Percentiles rank a stretch among this genome's conserved stretches.
phyloP scores from a whole-genome alignment of 1,140 invertebrate species.

The Galendromus occidentalis region DNA sequence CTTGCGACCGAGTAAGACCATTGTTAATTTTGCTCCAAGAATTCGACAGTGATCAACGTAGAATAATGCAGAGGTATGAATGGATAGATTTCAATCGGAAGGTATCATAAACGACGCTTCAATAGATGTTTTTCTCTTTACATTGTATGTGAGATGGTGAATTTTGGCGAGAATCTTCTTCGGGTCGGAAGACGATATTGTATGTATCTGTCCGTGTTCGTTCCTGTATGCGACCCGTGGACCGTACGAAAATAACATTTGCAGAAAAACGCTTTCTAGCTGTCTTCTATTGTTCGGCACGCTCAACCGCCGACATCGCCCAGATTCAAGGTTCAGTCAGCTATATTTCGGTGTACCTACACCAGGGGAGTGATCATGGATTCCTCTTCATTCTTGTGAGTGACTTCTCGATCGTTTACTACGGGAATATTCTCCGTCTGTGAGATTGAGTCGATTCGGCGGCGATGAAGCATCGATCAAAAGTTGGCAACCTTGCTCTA shows the following conservation, averaged over 20 bases:
- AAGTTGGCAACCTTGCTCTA: background rate
- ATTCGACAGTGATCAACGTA: background rate
- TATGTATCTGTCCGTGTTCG: no score
- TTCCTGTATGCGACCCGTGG: background rate
- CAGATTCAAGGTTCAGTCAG: no score
- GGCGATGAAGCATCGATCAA: no score
- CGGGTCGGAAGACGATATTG: no score
- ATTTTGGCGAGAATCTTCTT: background rate
- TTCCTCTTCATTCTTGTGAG: no score
- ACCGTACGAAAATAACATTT: conserved; percentile 12
- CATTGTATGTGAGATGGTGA: background rate
- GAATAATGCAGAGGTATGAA: background rate
- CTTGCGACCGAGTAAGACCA: no score
- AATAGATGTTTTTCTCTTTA: background rate
- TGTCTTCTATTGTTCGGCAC: conserved; percentile 5
- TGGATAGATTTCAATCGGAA: background rate
- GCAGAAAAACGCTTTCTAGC: conserved; percentile 8
- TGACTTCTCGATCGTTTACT: background rate
- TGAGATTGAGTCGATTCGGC: background rate
- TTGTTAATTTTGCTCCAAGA: no score
- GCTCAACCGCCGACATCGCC: background rate
- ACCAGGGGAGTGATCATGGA: no score
- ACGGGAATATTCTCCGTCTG: background rate
- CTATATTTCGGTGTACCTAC: no score
- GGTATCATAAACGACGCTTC: background rate